phyloP scores from a whole-genome alignment of 2,888 invertebrate genomes.

The Frankliniella fusca region DNA sequence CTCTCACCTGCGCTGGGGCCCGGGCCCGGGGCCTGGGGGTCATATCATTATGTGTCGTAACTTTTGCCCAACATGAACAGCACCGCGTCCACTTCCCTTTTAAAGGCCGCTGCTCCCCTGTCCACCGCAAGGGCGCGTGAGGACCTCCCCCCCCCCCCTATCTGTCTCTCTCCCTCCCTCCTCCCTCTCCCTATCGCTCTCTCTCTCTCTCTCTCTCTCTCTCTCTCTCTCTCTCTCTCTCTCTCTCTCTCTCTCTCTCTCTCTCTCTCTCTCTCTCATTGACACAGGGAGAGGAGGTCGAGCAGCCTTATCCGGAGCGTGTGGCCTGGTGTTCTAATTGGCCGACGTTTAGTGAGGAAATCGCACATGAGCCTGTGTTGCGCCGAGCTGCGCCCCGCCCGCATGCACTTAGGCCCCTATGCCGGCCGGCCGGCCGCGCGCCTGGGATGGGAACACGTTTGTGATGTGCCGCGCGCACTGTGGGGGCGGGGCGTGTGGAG shows the following conservation, averaged over 20 bases:
- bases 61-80: too few relatives aligned
- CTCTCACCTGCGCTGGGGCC: too few relatives aligned
- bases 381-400: neutral
- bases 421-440: neutral
- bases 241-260: neutral
- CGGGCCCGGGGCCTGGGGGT: too few relatives aligned
- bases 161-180: neutral
- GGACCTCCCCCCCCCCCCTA: neutral
- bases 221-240: neutral
- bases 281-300: neutral
- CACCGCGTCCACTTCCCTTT: neutral
- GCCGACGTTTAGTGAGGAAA: slow-evolving; percentile 18
- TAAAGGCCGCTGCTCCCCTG: neutral
- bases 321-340: neutral
- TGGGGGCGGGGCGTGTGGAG: too few relatives aligned
- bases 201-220: neutral
- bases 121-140: too few relatives aligned
- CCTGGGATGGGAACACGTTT: neutral
- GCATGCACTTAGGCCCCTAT: neutral
- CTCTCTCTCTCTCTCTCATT: neutral
- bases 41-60: too few relatives aligned
- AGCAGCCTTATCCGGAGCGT: neutral
- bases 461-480: too few relatives aligned
- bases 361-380: neutral
- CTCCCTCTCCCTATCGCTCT: neutral